phyloP scores from a whole-genome alignment of 2,797 vertebrate species.

The Helostoma temminkii region DNA sequence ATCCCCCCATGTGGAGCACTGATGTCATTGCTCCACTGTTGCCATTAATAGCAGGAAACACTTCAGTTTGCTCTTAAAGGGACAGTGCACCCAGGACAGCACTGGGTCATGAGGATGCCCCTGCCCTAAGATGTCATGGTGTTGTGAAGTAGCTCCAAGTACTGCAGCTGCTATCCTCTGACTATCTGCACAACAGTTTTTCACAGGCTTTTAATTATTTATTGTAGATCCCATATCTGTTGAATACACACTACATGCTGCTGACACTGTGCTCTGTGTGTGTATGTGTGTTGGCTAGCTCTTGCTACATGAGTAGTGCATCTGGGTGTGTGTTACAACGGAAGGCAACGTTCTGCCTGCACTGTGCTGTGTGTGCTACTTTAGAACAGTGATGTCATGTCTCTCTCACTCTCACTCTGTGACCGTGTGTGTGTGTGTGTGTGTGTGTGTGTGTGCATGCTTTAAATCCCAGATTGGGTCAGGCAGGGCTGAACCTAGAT shows the following conservation, averaged over 20 bases:
- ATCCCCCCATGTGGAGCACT: slow-evolving; percentile 71
- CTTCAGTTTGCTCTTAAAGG: slow-evolving; percentile 80
- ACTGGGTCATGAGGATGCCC: slow-evolving; percentile 38
- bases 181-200: slow-evolving; percentile 26
- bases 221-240: slow-evolving; percentile 6
- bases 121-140: neutral
- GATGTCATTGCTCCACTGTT: slow-evolving; percentile 83
- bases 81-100: slow-evolving; percentile 66
- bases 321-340: slow-evolving; percentile 69
- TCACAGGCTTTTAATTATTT: slow-evolving; percentile 11
- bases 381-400: slow-evolving; percentile 81
- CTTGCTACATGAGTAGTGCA: slow-evolving; percentile 58
- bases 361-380: slow-evolving; percentile 72
- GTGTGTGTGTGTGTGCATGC: slow-evolving; percentile 28
- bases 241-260: slow-evolving; percentile 20
- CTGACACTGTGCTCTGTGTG: slow-evolving; percentile 30
- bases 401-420: slow-evolving; percentile 74
- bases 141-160: slow-evolving; percentile 17
- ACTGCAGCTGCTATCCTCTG: neutral
- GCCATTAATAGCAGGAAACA: slow-evolving; percentile 84
- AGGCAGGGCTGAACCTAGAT: slow-evolving; percentile 79
- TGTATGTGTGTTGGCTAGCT: slow-evolving; percentile 35
- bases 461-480: slow-evolving; percentile 76
- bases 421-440: slow-evolving; percentile 26
- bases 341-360: slow-evolving; percentile 67